Evolutionary conservation across 2,797 vertebrate genomes (phyloP).

Genomic region (Gouania willdenowi): DNA sequence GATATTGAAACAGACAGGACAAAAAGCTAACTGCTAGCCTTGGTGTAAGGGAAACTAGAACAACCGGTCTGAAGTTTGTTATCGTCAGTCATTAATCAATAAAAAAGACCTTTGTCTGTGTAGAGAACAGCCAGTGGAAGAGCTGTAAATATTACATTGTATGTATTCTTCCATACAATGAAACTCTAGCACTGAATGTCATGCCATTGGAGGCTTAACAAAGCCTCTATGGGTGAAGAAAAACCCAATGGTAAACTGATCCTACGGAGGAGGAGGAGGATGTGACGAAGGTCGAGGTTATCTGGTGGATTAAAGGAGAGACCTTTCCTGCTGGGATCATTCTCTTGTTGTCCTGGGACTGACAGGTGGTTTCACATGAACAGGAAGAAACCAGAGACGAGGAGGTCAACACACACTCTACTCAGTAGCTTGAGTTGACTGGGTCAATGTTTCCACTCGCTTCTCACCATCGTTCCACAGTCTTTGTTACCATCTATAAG

Average conservation of each 20-base stretch:
- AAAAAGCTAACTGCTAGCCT: too few relatives aligned
- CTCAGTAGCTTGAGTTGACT: slow-evolving; percentile 50
- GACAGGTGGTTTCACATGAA: slow-evolving; percentile 60
- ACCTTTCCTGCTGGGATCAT: slow-evolving; percentile 9
- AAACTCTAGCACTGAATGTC: too few relatives aligned
- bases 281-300: slow-evolving; percentile 28
- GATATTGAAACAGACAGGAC: too few relatives aligned
- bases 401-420: slow-evolving; percentile 45
- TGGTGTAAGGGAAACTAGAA: too few relatives aligned
- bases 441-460: slow-evolving; percentile 68
- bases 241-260: slow-evolving; percentile 38
- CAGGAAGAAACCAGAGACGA: slow-evolving; percentile 57
- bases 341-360: slow-evolving; percentile 21
- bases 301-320: slow-evolving; percentile 32
- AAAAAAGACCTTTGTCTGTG: too few relatives aligned
- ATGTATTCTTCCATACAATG: too few relatives aligned
- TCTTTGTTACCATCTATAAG: neutral
- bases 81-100: too few relatives aligned
- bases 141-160: slow-evolving; percentile 14
- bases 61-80: too few relatives aligned
- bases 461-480: slow-evolving; percentile 36
- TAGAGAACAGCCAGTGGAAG: too few relatives aligned
- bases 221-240: slow-evolving; percentile 6
- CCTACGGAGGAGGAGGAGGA: slow-evolving; percentile 48
- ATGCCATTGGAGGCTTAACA: too few relatives aligned